Conservation (phyloP, 1,140 invertebrate genomes). For the Lordiphosa mommai region DNA sequence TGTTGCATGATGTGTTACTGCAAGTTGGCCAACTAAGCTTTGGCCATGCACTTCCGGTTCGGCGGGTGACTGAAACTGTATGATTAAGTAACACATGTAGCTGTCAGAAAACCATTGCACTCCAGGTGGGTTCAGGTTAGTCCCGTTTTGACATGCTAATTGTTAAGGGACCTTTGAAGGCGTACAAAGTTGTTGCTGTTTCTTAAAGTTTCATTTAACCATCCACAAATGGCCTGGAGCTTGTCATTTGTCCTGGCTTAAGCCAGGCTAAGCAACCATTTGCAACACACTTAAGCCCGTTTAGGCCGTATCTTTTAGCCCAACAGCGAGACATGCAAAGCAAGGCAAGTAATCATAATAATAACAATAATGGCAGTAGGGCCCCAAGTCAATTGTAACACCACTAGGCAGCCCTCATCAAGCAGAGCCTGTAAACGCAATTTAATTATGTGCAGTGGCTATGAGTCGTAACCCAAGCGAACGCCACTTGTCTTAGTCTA, state of each 20-base stretch:
- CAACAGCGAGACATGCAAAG: constrained; percentile 2
- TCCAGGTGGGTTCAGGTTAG: constrained; percentile 4
- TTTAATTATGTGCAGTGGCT: constrained; percentile 45
- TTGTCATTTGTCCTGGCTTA: constrained; percentile 3
- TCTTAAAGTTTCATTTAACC: constrained; percentile 1
- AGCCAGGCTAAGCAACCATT: constrained; percentile 23
- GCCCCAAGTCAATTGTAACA: constrained; percentile 60
- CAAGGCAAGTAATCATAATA: constrained; percentile 38
- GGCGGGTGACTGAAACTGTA: constrained; percentile 16
- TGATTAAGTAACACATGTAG: constrained; percentile 52
- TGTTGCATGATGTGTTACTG: constrained; percentile 35
- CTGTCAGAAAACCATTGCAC: constrained; percentile 14
- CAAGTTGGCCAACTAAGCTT: constrained; percentile 23
- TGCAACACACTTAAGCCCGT: constrained; percentile 28
- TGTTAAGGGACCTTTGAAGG: constrained; percentile 2
- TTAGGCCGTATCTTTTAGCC: constrained; percentile 12
- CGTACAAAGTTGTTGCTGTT: neutral
- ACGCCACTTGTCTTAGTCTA: constrained; percentile 64
- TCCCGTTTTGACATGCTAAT: constrained; percentile 39
- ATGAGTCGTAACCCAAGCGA: neutral
- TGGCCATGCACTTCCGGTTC: constrained; percentile 58
- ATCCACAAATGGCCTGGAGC: constrained; percentile 14
- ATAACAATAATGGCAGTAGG: constrained; percentile 43
- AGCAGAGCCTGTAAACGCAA: constrained; percentile 57
- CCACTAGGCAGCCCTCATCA: constrained; percentile 37